These are phyloP conservation scores for Mellivora capensis DNA, from an alignment of 2,113 vertebrate species.

Conservation along the genomic window DNA sequence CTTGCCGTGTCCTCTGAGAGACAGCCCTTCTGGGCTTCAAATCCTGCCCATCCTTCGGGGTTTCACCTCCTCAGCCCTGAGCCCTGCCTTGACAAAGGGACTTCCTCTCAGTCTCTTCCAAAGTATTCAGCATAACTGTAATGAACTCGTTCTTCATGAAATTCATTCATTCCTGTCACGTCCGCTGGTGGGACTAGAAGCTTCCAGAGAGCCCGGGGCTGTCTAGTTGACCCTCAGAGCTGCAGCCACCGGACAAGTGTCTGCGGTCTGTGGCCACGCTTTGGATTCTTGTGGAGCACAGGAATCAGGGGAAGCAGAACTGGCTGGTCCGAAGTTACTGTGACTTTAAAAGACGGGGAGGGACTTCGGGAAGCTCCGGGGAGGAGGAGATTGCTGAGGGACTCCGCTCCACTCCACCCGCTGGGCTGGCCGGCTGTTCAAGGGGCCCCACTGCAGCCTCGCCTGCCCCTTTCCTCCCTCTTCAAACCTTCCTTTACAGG, in stretches of 20 bases:
- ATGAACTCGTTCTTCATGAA: background rate
- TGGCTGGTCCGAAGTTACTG: background rate
- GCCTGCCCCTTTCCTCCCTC: background rate
- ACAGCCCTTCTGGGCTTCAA: background rate
- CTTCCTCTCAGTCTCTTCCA: background rate
- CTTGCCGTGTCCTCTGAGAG: background rate
- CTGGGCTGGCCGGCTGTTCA: background rate
- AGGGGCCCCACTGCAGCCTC: background rate
- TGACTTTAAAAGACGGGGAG: slow-evolving; percentile 62
- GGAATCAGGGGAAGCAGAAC: background rate
- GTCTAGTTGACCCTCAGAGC: background rate
- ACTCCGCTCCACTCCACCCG: background rate
- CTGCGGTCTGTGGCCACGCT: background rate
- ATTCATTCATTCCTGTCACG: background rate
- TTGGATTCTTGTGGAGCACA: background rate
- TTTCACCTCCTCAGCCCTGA: background rate
- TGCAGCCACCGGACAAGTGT: background rate
- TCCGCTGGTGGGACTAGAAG: background rate
- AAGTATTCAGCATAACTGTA: background rate
- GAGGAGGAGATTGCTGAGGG: background rate
- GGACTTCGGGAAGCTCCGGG: background rate
- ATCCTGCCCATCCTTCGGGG: background rate
- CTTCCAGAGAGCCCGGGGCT: background rate
- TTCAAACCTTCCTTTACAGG: background rate
- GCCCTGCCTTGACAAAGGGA: background rate